Evolutionary conservation across 2,113 vertebrate genomes (phyloP).

Genomic region (Pipa parva): DNA sequence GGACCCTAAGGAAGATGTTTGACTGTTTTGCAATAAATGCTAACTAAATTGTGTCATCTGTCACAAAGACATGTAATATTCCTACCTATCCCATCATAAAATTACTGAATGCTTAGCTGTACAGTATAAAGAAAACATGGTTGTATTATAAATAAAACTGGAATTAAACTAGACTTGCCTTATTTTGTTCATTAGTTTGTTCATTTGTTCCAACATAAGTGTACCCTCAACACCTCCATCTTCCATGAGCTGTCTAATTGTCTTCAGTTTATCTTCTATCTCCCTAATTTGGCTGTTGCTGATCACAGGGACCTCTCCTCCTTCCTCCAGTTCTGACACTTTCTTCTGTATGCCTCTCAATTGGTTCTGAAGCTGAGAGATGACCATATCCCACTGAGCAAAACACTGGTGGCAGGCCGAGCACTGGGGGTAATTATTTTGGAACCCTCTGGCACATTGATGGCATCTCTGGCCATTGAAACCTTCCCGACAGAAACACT

Average conservation of each 20-base stretch:
- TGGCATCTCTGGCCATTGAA: constrained; percentile 63
- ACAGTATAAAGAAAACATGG: too few relatives aligned
- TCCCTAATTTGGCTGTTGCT: constrained; percentile 56
- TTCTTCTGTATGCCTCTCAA: constrained; percentile 54
- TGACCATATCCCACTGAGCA: constrained; percentile 64
- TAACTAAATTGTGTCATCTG: too few relatives aligned
- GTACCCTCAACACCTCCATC: constrained; percentile 23
- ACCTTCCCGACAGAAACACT: constrained; percentile 65
- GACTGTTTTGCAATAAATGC: too few relatives aligned
- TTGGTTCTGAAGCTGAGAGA: constrained; percentile 56
- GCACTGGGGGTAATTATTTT: constrained; percentile 69
- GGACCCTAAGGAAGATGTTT: too few relatives aligned
- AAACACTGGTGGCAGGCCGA: constrained; percentile 76
- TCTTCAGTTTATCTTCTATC: constrained; percentile 63
- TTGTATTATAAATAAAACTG: too few relatives aligned
- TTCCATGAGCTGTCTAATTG: constrained; percentile 55
- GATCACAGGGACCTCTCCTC: constrained; percentile 38
- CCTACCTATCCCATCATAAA: too few relatives aligned
- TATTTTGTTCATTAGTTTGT: constrained; percentile 27
- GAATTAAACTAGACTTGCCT: neutral
- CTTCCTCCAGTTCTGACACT: constrained; percentile 55
- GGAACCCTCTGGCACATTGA: constrained; percentile 69
- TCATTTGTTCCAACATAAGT: constrained; percentile 40
- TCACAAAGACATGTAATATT: too few relatives aligned
- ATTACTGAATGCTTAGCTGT: too few relatives aligned